Conservation (phyloP, 2,797 vertebrate species). For the Acridotheres tristis region DNA sequence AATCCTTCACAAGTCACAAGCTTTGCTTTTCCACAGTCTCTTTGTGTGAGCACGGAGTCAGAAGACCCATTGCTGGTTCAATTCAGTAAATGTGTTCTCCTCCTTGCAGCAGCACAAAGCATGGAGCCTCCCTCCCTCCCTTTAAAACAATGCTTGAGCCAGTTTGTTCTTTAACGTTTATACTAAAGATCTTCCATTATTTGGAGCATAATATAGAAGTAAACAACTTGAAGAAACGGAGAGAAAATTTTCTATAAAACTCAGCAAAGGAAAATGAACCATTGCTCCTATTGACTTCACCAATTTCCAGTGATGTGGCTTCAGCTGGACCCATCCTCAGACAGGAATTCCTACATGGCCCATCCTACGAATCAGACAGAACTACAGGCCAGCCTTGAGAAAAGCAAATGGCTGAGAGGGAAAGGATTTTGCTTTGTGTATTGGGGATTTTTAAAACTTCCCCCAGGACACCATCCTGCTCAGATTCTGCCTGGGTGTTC, state of each 20-base stretch:
- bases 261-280: not conserved
- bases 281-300: not conserved
- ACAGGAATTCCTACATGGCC: fast-evolving
- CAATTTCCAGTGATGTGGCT: not conserved
- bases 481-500: fast-evolving
- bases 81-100: not conserved
- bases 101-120: not conserved
- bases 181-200: not conserved
- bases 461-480: not conserved
- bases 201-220: not conserved
- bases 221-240: not conserved
- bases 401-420: not conserved
- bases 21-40: not conserved
- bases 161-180: not conserved
- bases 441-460: not conserved
- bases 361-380: not conserved
- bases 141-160: not conserved
- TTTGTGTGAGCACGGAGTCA: not conserved
- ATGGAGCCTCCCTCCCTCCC: not conserved
- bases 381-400: not conserved
- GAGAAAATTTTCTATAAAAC: not conserved
- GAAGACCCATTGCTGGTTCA: not conserved
- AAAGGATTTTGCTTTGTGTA: not conserved
- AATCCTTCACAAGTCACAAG: not conserved
- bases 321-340: not conserved